Base-by-base conservation (phyloP, 2,797 vertebrate genomes). In the Dipus sagitta region DNA sequence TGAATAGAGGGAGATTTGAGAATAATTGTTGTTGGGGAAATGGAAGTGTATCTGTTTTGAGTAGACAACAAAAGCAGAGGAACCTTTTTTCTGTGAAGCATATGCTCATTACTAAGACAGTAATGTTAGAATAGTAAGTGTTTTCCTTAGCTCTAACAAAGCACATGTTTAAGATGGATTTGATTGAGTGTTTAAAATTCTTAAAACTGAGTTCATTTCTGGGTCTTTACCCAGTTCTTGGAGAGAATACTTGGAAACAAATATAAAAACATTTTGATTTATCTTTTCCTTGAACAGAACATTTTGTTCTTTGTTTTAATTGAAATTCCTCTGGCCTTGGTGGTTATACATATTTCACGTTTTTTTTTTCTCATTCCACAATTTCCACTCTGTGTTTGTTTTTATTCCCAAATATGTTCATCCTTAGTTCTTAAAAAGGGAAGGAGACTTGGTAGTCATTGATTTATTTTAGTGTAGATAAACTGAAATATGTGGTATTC, bases 301-400 rank as follows among this genome's bases (percentile, higher is more conserved):
- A 83, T 93, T 93, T 82, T 96, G 94, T 97, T 93, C 85, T 90
- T 91, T 86, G 72, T 94, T 85, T 21, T 90, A 94, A 90, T 85
- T 89, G 38, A 92, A 75, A 91, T 97, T 94, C 89, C 83, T 93
- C 54, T 94, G 93, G 79, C 93, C 70, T 34, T 86, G 38, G 24
- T 79, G 42, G 2, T 79, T 47, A 83, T 30, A 78, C 80, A 42
- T 85, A 81, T 62, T 96, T 95, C 68, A 58, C 28, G 87, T 28
- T 34, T 83, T 95, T 34, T 67, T 47, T 86, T 58, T 17, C 94
- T 58, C 13, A 68, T 65, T 88, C 52, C 26, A 68, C 34, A 81
- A 52, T 30, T 68, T 30, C 24, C 7, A 79, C 30, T 64, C 78
- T 80, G 21, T 58, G 24, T 84, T 93, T 96, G 58, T 47, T 96